phyloP scores from a whole-genome alignment of 2,113 vertebrate genomes.

The Gallinago paraguaiae region DNA sequence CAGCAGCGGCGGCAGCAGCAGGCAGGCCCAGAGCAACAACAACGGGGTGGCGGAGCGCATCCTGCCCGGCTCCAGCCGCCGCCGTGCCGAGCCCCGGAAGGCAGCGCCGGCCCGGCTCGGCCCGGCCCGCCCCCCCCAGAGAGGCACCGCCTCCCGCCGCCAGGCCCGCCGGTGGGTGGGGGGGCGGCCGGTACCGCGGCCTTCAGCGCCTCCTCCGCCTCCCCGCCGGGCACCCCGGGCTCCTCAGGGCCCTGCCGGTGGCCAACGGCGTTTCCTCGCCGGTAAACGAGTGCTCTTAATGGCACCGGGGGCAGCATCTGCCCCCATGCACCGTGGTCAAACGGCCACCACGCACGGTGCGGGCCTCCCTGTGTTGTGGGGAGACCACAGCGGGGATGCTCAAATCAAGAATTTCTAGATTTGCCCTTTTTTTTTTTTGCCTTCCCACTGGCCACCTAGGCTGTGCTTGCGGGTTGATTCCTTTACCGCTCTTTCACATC shows the following conservation, averaged over 20 bases:
- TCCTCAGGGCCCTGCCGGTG: background rate
- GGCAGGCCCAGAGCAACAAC: background rate
- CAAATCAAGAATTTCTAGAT: background rate
- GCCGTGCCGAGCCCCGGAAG: background rate
- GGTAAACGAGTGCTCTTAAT: background rate
- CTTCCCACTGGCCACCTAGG: fast-evolving
- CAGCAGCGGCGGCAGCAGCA: background rate
- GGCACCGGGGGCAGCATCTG: background rate
- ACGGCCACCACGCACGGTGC: fast-evolving
- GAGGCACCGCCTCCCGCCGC: background rate
- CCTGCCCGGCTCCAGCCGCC: background rate
- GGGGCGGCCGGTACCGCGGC: background rate
- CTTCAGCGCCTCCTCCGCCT: background rate
- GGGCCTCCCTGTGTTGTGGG: background rate
- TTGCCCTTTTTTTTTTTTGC: background rate
- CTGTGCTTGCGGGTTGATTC: background rate
- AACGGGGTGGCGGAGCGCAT: background rate
- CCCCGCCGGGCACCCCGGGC: background rate
- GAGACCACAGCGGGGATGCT: background rate
- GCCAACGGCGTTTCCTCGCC: too few relatives aligned
- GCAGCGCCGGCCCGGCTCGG: background rate
- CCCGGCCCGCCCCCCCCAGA: background rate
- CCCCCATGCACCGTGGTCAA: background rate
- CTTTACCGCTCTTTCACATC: background rate
- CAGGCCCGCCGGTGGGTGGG: background rate